Evolutionary conservation across 2,797 vertebrate species (phyloP), one percentile per base, ranked within the genome.

Genomic region (Babyrousa celebensis): DNA sequence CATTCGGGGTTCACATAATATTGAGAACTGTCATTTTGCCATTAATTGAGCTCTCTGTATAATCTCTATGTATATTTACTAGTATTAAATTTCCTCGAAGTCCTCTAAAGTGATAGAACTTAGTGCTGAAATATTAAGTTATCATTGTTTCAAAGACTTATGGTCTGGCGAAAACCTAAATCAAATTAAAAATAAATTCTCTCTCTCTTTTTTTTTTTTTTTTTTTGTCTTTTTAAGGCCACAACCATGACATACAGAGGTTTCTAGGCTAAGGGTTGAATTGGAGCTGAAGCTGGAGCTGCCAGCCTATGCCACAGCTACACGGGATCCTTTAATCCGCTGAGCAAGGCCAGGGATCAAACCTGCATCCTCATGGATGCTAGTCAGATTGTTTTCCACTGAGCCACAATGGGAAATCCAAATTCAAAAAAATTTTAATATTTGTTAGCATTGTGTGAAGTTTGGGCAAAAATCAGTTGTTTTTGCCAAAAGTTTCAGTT

Each of bases 131-230:
- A 32, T 71, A 72, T 43, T 75, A 92, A 87, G 52, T n/a, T 68
- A 36, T 56, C 70, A 85, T 25, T 77, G 6, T 89, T 82, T 62
- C n/a, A 36, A 85, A 94, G 96, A 89, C 12, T 65, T 80, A 62
- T 23, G 72, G 36, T 67, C 18, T 62, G 25, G 48, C 40, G 71
- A 77, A 9, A 88, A 6, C 15, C 48, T 92, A 77, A 75, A 70
- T 85, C 54, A 23, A 92, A 89, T 80, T 96, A 10, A 88, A 84
- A 93, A 65, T 75, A 78, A 71, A 87, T 91, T 72, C 63, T 86
- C 36, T 36, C 36, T 36, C 36, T 36, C 36, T 36, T 3, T 48
- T 6, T 48, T 48, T 48, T 48, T 48, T 48, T 48, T 48, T 48
- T 10, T 48, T 48, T 48, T 48, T 48, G 43, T 48, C 43, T 48